These are phyloP conservation scores for Amphilophus citrinellus DNA, from an alignment of 2,113 vertebrate species.

Conservation along the genomic window DNA sequence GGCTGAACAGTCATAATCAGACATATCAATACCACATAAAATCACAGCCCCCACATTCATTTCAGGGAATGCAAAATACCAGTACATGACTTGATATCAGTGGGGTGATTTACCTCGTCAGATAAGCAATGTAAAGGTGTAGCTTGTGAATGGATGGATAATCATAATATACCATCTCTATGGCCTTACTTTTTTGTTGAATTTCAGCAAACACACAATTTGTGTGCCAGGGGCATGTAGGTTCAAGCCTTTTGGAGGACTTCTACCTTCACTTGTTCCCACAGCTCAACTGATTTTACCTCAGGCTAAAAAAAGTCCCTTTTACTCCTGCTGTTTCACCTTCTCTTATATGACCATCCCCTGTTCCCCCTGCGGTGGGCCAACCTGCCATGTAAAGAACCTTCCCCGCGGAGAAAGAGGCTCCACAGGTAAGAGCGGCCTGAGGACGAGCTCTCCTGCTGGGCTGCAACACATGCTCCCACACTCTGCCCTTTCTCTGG, in stretches of 20 bases:
- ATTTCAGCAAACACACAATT: not conserved
- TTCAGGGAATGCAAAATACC: not conserved
- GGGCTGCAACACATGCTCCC: conserved; percentile 44
- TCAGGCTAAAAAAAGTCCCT: conserved; percentile 48
- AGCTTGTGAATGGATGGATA: not conserved
- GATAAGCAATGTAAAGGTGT: not conserved
- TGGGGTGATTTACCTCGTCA: not conserved
- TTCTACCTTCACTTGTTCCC: conserved; percentile 43
- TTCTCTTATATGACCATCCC: conserved; percentile 63
- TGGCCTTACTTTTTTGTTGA: not conserved
- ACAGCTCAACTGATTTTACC: conserved; percentile 29
- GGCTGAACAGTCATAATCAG: not conserved
- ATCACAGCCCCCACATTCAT: not conserved
- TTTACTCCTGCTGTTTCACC: conserved; percentile 71
- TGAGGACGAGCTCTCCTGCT: conserved; percentile 65
- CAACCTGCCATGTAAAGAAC: conserved; percentile 56
- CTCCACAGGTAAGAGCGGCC: conserved; percentile 69
- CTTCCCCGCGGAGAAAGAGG: conserved; percentile 29
- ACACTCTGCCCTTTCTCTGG: conserved; percentile 46
- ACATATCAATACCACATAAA: not conserved
- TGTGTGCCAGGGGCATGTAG: not conserved
- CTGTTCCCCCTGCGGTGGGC: conserved; percentile 51
- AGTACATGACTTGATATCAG: not conserved
- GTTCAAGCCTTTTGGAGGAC: not conserved
- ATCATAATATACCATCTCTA: not conserved